phyloP scores from a whole-genome alignment of 1,140 invertebrate species.

The Philotrypesis tridentata region DNA sequence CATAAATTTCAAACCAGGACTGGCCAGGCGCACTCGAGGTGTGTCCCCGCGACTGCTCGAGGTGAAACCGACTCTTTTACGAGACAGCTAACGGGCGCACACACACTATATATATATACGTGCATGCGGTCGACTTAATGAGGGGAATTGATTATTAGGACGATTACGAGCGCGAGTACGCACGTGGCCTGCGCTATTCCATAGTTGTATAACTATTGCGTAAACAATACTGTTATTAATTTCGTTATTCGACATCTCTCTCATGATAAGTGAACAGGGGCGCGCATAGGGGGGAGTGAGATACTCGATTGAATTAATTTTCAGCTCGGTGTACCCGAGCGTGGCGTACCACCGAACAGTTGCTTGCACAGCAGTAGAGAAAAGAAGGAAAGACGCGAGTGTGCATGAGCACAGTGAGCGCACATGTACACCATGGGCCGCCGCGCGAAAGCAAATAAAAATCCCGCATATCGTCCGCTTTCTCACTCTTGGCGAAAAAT shows the following conservation, averaged over 20 bases:
- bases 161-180: background rate
- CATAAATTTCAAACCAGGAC: slow-evolving; percentile 22
- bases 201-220: too few species aligned
- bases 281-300: too few species aligned
- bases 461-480: background rate
- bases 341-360: too few species aligned
- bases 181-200: background rate
- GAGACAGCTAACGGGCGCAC: too few species aligned
- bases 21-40: background rate
- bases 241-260: background rate
- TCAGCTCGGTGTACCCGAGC: background rate
- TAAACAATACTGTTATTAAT: background rate
- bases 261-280: too few species aligned
- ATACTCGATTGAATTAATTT: background rate
- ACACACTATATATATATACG: background rate
- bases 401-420: too few species aligned
- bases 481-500: slow-evolving; percentile 7
- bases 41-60: background rate
- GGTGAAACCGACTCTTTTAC: background rate
- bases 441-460: background rate
- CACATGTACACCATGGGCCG: too few species aligned
- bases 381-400: too few species aligned
- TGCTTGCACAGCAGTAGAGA: too few species aligned
- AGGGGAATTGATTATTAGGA: slow-evolving; percentile 19
- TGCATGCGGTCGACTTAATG: background rate